Conservation (phyloP, 2,888 invertebrate genomes). For the Epistrophe eligans region DNA sequence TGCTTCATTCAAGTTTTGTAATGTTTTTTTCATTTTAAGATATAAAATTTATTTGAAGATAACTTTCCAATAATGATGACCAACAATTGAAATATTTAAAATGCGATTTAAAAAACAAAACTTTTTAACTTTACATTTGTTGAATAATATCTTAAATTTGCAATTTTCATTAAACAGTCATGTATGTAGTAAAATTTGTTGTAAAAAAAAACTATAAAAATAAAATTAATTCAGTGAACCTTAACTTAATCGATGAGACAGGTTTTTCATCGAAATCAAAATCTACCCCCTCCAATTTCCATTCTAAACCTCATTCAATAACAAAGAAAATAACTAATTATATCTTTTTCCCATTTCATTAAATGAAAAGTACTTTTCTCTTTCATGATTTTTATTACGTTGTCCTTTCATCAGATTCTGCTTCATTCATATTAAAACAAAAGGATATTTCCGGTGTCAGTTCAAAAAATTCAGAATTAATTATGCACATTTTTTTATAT, state of each 20-base stretch:
- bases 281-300: background rate
- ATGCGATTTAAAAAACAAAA: too few species aligned
- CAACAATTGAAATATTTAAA: too few species aligned
- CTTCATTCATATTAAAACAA: background rate
- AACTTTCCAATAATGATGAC: too few species aligned
- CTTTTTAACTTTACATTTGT: too few species aligned
- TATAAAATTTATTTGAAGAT: too few species aligned
- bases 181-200: too few species aligned
- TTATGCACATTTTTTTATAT: background rate
- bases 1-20: too few species aligned
- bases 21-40: too few species aligned
- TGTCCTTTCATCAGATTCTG: background rate
- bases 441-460: background rate
- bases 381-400: background rate
- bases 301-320: background rate
- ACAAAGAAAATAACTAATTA: background rate
- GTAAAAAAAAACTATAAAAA: background rate
- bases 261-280: conserved; percentile 2
- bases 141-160: too few species aligned
- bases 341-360: background rate
- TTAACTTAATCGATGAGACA: background rate
- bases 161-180: too few species aligned
- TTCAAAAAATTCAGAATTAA: background rate
- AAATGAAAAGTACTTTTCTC: background rate
- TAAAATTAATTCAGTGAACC: conserved; percentile 6